Percentiles rank a stretch among this genome's conserved stretches.
phyloP scores from a whole-genome alignment of 1,140 invertebrate species.

The Brachionus asplanchnoidis region DNA sequence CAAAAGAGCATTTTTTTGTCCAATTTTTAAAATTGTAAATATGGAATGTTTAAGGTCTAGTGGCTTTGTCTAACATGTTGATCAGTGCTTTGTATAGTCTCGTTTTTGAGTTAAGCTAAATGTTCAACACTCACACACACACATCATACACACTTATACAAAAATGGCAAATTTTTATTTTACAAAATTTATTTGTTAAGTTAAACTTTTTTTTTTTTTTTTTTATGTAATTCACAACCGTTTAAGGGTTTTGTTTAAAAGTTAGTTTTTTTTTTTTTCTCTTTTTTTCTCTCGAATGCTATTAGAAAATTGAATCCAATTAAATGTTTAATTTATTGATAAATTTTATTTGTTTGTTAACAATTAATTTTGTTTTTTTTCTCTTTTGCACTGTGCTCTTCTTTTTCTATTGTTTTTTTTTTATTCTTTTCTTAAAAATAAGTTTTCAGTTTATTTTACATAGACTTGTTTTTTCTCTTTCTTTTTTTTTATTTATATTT shows the following conservation, averaged over 20 bases:
- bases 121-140: background rate
- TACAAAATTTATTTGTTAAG: background rate
- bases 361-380: background rate
- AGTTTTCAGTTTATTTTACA: constrained; percentile 15
- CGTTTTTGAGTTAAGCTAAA: background rate
- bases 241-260: background rate
- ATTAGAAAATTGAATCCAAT: constrained; percentile 22
- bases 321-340: constrained; percentile 37
- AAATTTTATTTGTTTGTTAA: constrained; percentile 1
- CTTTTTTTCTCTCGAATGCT: no score
- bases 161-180: background rate
- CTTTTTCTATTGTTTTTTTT: background rate
- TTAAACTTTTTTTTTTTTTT: background rate
- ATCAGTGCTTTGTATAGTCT: background rate
- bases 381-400: background rate
- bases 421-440: background rate
- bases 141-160: background rate
- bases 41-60: background rate
- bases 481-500: background rate
- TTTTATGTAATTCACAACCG: background rate
- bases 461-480: background rate
- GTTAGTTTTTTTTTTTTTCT: background rate
- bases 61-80: background rate
- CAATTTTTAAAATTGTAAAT: constrained; percentile 6
- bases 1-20: constrained; percentile 1